These are phyloP conservation scores for Hemistola chrysoprasaria DNA, from an alignment of 2,888 invertebrate genomes.

Conservation along the genomic window DNA sequence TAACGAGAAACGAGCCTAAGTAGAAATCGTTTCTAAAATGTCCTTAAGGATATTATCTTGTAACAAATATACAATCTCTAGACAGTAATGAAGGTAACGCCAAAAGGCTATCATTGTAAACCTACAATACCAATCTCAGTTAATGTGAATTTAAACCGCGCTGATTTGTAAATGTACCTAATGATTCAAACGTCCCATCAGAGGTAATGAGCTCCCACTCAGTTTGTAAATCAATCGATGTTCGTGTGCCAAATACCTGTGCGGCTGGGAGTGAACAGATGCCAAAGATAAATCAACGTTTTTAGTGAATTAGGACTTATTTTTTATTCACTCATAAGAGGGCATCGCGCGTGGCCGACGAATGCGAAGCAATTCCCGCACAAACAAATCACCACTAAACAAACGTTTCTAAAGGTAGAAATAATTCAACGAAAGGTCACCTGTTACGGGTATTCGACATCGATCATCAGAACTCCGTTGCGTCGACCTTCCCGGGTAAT, in stretches of 20 bases:
- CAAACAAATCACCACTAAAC: constrained; percentile 78
- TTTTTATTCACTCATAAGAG: constrained; percentile 52
- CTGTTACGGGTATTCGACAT: constrained; percentile 78
- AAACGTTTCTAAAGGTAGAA: constrained; percentile 77
- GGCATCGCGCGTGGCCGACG: constrained; percentile 45
- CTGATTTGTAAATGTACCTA: constrained; percentile 7
- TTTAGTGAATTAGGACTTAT: constrained; percentile 26
- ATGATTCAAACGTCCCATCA: constrained; percentile 12
- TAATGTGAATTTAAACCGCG: background rate
- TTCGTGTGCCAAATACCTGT: constrained; percentile 29
- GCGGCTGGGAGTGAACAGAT: constrained; percentile 40
- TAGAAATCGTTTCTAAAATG: too few species aligned
- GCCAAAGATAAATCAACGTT: constrained; percentile 45
- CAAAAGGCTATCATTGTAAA: too few species aligned
- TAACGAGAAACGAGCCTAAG: constrained; percentile 1
- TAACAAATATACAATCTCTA: too few species aligned
- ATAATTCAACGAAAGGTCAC: constrained; percentile 81
- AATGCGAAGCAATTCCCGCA: constrained; percentile 63
- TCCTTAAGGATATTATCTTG: constrained; percentile 1
- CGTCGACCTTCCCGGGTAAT: constrained; percentile 73
- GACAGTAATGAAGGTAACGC: too few species aligned
- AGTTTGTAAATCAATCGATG: constrained; percentile 21
- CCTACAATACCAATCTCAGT: too few species aligned
- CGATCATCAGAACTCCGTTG: constrained; percentile 79
- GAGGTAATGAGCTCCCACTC: constrained; percentile 16